Evolutionary conservation across 2,797 vertebrate genomes (phyloP).

Genomic region (Spinibarbus caldwelli): DNA sequence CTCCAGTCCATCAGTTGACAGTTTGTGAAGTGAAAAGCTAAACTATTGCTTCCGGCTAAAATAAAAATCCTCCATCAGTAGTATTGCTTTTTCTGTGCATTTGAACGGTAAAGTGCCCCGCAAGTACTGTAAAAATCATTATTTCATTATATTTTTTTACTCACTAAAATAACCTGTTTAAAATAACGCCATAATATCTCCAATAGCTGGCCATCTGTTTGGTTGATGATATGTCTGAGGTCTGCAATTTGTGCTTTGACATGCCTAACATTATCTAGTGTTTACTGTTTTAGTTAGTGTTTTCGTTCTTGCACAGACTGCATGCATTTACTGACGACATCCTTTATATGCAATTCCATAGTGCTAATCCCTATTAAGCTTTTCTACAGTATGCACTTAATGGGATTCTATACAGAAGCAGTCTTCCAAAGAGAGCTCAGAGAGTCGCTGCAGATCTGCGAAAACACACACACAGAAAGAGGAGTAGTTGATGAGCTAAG

Average conservation of each 20-base stretch:
- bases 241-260: not conserved
- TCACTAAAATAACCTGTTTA: not conserved
- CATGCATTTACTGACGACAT: slow-evolving; percentile 34
- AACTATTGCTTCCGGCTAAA: not conserved
- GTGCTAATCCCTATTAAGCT: slow-evolving; percentile 47
- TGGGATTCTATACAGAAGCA: slow-evolving; percentile 29
- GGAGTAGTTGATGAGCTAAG: not conserved
- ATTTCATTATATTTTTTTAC: no score
- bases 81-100: not conserved
- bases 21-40: no score
- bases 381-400: slow-evolving; percentile 15
- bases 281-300: slow-evolving; percentile 25
- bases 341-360: slow-evolving; percentile 22
- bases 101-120: not conserved
- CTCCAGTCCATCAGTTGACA: no score
- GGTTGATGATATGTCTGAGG: not conserved
- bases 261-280: not conserved
- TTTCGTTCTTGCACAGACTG: slow-evolving; percentile 29
- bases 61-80: not conserved
- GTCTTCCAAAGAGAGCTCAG: slow-evolving; percentile 13
- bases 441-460: not conserved
- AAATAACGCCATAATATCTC: not conserved
- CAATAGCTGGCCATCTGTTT: slow-evolving; percentile 8
- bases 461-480: not conserved
- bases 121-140: not conserved